Conservation (phyloP, 2,113 vertebrate genomes). For the Myiagra hebetior region DNA sequence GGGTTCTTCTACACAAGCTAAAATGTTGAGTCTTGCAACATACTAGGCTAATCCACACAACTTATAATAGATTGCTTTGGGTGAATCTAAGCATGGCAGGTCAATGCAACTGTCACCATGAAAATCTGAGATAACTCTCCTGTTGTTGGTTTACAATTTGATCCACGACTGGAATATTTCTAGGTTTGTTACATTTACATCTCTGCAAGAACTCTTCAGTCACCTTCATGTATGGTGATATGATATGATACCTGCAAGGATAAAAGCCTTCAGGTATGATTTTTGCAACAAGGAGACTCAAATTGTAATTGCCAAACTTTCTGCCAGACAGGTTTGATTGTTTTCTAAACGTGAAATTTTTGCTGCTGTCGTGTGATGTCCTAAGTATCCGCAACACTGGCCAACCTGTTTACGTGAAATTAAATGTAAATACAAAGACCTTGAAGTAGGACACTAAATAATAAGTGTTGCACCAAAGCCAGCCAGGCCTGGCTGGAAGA, state of each 20-base stretch:
- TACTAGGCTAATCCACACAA: not conserved
- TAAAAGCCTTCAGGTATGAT: not conserved
- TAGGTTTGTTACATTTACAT: not conserved
- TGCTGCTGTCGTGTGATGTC: rapidly evolving
- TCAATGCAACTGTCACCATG: not conserved
- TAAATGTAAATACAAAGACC: not conserved
- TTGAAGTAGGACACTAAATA: not conserved
- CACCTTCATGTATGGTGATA: not conserved
- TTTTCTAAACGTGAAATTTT: not conserved
- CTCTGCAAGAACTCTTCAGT: not conserved
- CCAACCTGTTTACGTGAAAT: not conserved
- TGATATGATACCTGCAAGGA: not conserved
- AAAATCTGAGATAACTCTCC: not conserved
- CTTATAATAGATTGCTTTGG: not conserved
- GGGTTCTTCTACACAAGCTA: not conserved
- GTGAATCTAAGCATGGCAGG: not conserved
- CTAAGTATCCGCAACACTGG: not conserved
- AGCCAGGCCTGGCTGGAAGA: not conserved
- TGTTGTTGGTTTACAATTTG: not conserved
- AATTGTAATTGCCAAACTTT: not conserved
- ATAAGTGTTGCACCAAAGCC: not conserved
- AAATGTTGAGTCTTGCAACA: not conserved
- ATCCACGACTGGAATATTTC: not conserved
- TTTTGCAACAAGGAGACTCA: not conserved
- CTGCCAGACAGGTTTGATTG: not conserved